These are phyloP conservation scores for Pectinophora gossypiella DNA, from an alignment of 1,140 invertebrate genomes.

Conservation along the genomic window DNA sequence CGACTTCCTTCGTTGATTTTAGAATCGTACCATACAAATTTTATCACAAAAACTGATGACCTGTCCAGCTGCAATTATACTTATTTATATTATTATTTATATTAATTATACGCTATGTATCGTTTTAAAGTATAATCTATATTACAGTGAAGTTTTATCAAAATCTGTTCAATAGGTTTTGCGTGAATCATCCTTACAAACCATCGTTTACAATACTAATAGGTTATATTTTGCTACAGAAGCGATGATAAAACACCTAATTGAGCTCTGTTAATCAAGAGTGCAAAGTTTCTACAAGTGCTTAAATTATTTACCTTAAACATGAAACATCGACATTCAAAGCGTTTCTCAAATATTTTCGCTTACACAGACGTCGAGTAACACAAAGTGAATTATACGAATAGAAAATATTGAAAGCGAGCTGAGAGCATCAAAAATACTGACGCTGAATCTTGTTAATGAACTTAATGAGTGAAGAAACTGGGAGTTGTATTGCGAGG, in stretches of 20 bases:
- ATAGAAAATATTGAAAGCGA: conserved; percentile 66
- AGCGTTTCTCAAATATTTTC: conserved; percentile 60
- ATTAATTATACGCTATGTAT: no score
- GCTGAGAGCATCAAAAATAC: conserved; percentile 64
- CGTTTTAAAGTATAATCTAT: no score
- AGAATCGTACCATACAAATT: no score
- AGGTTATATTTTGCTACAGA: no score
- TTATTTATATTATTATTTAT: no score
- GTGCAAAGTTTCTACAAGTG: conserved; percentile 65
- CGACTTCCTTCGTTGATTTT: no score
- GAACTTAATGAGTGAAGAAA: conserved; percentile 66
- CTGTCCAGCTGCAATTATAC: no score
- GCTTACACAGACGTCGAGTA: conserved; percentile 50
- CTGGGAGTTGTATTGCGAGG: conserved; percentile 44
- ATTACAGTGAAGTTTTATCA: no score
- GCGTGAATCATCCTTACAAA: no score
- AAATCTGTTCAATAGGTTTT: no score
- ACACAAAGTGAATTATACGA: conserved; percentile 57
- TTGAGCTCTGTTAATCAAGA: conserved; percentile 69
- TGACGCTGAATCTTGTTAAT: conserved; percentile 64
- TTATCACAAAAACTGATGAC: no score
- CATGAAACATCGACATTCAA: conserved; percentile 69
- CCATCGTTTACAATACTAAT: no score
- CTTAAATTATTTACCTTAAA: conserved; percentile 66
- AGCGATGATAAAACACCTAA: conserved; percentile 61